phyloP scores from a whole-genome alignment of 2,888 invertebrate species.

The Amphimallon solstitiale region DNA sequence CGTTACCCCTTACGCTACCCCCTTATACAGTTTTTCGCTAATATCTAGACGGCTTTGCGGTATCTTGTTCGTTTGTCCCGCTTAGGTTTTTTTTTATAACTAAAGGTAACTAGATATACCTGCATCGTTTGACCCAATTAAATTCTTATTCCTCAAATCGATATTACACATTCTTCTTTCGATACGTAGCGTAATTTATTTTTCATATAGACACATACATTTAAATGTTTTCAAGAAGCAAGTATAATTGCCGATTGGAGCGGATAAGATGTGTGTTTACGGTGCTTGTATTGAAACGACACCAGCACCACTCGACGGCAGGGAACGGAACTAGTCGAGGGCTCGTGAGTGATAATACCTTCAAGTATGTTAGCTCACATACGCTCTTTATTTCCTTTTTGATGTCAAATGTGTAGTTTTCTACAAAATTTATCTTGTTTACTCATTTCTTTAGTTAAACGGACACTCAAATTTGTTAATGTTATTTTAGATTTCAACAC shows the following conservation, averaged over 20 bases:
- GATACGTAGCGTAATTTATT: slow-evolving; percentile 1
- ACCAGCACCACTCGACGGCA: slow-evolving; percentile 49
- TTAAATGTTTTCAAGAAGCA: slow-evolving; percentile 29
- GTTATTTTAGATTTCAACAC: too few species aligned
- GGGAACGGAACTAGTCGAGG: slow-evolving; percentile 56
- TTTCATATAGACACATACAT: slow-evolving; percentile 17
- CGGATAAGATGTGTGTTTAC: slow-evolving; percentile 39
- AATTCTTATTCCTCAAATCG: slow-evolving; percentile 13
- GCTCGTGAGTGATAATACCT: slow-evolving; percentile 61
- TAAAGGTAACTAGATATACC: slow-evolving; percentile 24
- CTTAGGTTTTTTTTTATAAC: not conserved
- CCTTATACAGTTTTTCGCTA: slow-evolving; percentile 44
- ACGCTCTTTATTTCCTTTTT: slow-evolving; percentile 58
- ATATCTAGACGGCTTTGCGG: slow-evolving; percentile 28
- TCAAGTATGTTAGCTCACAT: slow-evolving; percentile 59
- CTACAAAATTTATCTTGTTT: slow-evolving; percentile 60
- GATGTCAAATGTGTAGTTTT: slow-evolving; percentile 58
- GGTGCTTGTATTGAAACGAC: slow-evolving; percentile 39
- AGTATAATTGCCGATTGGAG: slow-evolving; percentile 33
- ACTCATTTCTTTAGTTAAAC: slow-evolving; percentile 17
- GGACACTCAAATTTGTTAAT: slow-evolving; percentile 23
- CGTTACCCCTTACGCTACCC: slow-evolving; percentile 57
- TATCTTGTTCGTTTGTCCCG: slow-evolving; percentile 19
- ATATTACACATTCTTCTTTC: slow-evolving; percentile 2
- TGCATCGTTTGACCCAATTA: slow-evolving; percentile 23